These are phyloP conservation scores for Diabrotica virgifera DNA, from an alignment of 1,140 invertebrate genomes.

Conservation along the genomic window DNA sequence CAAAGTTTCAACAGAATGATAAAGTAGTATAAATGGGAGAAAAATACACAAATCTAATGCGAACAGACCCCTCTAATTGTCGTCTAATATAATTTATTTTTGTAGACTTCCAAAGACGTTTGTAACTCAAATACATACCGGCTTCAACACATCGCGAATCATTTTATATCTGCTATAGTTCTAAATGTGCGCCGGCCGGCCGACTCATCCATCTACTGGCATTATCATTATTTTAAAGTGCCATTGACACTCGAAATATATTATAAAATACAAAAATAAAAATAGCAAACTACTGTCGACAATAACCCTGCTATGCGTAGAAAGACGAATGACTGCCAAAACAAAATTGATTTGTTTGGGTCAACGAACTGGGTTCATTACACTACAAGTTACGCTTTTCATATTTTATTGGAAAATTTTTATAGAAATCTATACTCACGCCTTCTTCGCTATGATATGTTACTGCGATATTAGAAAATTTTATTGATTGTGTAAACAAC, in stretches of 20 bases:
- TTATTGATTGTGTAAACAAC: no score
- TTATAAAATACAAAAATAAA: neutral
- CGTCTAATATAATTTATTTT: no score
- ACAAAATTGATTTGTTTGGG: slow-evolving; percentile 1
- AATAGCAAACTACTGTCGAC: slow-evolving; percentile 2
- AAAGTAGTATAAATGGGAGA: no score
- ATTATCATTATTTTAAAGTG: neutral
- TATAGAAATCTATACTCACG: neutral
- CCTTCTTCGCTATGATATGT: neutral
- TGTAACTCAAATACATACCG: no score
- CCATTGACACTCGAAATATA: neutral
- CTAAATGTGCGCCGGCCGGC: no score
- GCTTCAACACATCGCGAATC: no score
- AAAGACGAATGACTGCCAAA: slow-evolving; percentile 1
- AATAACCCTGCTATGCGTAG: neutral
- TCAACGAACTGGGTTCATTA: neutral
- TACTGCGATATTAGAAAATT: no score
- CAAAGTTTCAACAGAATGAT: no score
- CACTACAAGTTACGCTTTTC: neutral
- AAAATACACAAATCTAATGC: no score
- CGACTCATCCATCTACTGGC: neutral
- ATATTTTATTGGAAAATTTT: neutral
- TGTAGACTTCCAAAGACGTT: no score
- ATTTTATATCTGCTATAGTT: no score
- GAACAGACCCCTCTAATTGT: no score